Base-by-base conservation (phyloP, 35 echinoderm and acorn worm genomes). In the Acanthaster planci region DNA sequence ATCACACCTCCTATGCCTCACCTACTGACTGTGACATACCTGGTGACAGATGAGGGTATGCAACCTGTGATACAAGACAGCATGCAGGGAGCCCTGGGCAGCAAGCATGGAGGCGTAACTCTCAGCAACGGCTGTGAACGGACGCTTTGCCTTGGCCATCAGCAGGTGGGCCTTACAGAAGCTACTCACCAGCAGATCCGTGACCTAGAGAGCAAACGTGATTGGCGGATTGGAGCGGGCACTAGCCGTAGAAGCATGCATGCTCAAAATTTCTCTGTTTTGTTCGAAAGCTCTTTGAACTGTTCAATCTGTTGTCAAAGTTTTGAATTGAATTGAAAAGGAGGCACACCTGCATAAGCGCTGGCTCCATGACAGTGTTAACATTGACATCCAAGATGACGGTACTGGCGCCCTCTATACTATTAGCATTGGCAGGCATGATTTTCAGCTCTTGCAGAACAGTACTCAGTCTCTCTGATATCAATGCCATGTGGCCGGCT, bases 31-130 rank as follows among this genome's bases (percentile, higher is more conserved):
- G 42, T 47, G 42, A 72, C 64, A 3, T 34, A 72, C 64, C 64
- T 72, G 64, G 64, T 72, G 64, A 72, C 64, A 72, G 34, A 72
- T 72, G 64, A 72, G 64, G 64, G 64, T 72, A 34, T 7, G 30
- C 64, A 72, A 72, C 64, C 64, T 26, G 64, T 72, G 64, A 72
- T 72, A 72, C 64, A 72, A 72, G 64, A 26, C 21, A 26, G 14
- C 21, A 72, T 72, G 64, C 26, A 72, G 64, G 23, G 26, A 14
- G 21, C 64, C 64, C 64, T 36, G 64, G 64, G 64, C 1, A 2
- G 64, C 64, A 26, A 72, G n/a, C 64, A 72, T 31, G 18, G 64
- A 35, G 64, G 26, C 30, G 64, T 27, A 72, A 12, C 34, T 14
- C 34, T 72, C 64, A 36, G 7, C 26, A 10, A 72, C 21, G 14